Base-by-base conservation (phyloP, 2,797 vertebrate species). In the Fratercula arctica region DNA sequence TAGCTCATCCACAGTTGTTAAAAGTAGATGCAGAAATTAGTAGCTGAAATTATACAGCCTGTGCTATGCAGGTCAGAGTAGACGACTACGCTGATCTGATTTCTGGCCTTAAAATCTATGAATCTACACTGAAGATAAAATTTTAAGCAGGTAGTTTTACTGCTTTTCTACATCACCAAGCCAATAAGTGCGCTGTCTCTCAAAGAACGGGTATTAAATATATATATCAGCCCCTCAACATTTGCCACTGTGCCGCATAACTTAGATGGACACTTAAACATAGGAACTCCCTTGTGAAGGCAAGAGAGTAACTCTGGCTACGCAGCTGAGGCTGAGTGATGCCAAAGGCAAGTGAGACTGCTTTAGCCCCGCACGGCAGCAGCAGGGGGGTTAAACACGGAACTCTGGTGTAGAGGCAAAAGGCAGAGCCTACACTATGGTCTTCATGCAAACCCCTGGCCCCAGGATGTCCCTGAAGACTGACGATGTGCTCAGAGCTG, bases 291-390 rank as follows among this genome's bases (percentile, higher is more conserved):
- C 76, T 51, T 28, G 72, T 15, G 78, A 91, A 70, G 61, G 61
- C 57, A 72, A 28, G 24, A 31, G 45, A 83, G 53, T 25, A 74
- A 72, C 28, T 56, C 19, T 13, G n/a, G 74, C 48, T 60, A n/a
- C 0, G 0, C 45, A 51, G 50, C 14, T 0, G 3, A 28, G 18
- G 33, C 59, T 8, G 2, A 85, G 7, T 0, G 21, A 33, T 9
- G 39, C 1, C 3, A 48, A 46, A 0, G 1, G 56, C 70, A 82
- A 45, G 15, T 2, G 50, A 66, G n/a, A 35, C 39, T 28, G 39
- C 46, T 61, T 0, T 48, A 67, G 61, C 41, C 48, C 56, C 26
- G 45, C 60, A 41, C 13, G 61, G 56, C 45, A 70, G 67, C 81
- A 67, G 23, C 2, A 41, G 24, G 31, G 10, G 17, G 28, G 15